Conservation (phyloP, 2,113 vertebrate genomes). For the Perca fluviatilis region DNA sequence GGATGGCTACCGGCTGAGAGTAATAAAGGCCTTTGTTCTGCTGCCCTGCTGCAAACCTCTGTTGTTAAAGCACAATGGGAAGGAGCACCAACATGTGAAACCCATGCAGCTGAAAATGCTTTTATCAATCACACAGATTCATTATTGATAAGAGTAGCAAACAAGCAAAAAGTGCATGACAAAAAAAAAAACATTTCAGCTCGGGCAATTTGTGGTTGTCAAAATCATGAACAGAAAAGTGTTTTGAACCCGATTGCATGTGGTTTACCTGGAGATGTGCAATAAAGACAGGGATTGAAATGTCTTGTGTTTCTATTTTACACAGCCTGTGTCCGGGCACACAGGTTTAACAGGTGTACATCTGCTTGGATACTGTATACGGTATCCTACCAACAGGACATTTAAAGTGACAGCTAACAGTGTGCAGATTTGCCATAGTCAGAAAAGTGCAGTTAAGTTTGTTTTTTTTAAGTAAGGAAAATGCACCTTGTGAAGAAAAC, state of each 20-base stretch:
- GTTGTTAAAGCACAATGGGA: slow-evolving; percentile 37
- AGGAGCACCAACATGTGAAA: slow-evolving; percentile 46
- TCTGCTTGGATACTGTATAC: slow-evolving; percentile 60
- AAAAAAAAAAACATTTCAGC: not conserved
- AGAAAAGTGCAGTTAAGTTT: slow-evolving; percentile 2
- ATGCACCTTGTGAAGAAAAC: not conserved
- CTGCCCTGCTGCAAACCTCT: slow-evolving; percentile 60
- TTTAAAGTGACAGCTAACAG: slow-evolving; percentile 59
- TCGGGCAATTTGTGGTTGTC: not conserved
- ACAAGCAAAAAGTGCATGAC: not conserved
- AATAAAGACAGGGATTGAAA: slow-evolving; percentile 32
- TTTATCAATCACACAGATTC: slow-evolving; percentile 4
- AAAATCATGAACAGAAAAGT: not conserved
- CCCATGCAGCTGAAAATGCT: slow-evolving; percentile 9
- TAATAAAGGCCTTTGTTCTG: slow-evolving; percentile 82
- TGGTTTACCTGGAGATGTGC: not conserved
- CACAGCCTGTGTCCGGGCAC: slow-evolving; percentile 20
- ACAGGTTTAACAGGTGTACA: slow-evolving; percentile 57
- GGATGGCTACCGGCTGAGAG: slow-evolving; percentile 75
- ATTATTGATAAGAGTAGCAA: slow-evolving; percentile 9
- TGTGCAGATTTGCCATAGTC: not conserved
- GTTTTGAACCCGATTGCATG: not conserved
- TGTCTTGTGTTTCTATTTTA: slow-evolving; percentile 22
- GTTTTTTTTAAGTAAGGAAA: slow-evolving; percentile 2
- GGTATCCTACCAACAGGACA: slow-evolving; percentile 48